phyloP scores from a whole-genome alignment of 2,797 vertebrate genomes.

The Delichon dasypus region DNA sequence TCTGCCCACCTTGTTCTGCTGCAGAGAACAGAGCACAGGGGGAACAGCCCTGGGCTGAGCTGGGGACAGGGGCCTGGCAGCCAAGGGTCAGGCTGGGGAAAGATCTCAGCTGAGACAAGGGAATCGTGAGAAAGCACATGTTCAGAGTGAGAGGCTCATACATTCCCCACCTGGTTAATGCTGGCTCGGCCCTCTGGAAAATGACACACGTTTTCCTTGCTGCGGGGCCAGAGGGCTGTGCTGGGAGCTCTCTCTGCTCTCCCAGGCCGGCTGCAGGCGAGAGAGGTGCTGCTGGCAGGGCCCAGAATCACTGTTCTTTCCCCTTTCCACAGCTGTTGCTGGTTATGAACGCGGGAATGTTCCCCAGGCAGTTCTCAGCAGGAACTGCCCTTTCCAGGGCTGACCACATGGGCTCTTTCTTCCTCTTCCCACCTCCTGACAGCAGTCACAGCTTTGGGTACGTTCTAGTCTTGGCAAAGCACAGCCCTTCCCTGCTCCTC shows the following conservation, averaged over 20 bases:
- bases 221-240: not conserved
- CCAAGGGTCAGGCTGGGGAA: not conserved
- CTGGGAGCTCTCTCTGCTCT: not conserved
- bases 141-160: not conserved
- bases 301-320: not conserved
- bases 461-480: not conserved
- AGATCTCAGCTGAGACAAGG: not conserved
- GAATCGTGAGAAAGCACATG: not conserved
- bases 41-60: not conserved
- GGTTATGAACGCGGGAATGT: constrained; percentile 34
- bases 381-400: constrained; percentile 38
- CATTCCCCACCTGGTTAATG: constrained; percentile 26
- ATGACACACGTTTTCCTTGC: constrained; percentile 25
- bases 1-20: not conserved
- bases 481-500: not conserved
- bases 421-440: not conserved
- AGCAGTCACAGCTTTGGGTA: not conserved
- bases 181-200: constrained; percentile 55
- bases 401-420: not conserved
- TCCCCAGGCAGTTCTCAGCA: constrained; percentile 27
- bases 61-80: not conserved
- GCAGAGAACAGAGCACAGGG: not conserved
- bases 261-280: fast-evolving
- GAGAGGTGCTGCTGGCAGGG: constrained; percentile 25
- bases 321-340: constrained; percentile 38